Conservation (phyloP, 2,113 vertebrate species). For the Psittacara wagleri region DNA sequence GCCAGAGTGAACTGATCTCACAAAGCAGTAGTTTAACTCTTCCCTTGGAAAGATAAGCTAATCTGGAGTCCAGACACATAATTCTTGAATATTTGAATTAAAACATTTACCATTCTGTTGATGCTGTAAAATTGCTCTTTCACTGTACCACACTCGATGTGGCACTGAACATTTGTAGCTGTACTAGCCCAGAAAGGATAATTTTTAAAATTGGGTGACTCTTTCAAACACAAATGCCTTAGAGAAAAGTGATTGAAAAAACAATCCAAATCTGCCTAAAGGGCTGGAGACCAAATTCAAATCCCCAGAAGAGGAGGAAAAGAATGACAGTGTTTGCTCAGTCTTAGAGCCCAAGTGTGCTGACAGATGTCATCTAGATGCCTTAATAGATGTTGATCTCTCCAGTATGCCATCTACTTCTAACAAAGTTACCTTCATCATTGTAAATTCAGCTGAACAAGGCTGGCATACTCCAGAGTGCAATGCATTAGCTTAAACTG, state of each 20-base stretch:
- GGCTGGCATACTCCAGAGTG: neutral
- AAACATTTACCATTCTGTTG: neutral
- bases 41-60: neutral
- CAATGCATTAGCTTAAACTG: neutral
- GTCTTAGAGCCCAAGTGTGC: neutral
- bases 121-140: neutral
- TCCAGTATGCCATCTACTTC: neutral
- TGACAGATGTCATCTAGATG: neutral
- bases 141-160: neutral
- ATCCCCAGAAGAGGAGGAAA: neutral
- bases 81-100: neutral
- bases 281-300: neutral
- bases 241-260: neutral
- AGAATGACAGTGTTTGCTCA: neutral
- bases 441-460: neutral
- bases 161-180: neutral
- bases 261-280: neutral
- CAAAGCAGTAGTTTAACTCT: constrained; percentile 39
- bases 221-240: neutral
- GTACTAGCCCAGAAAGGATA: neutral
- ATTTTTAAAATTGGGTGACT: neutral
- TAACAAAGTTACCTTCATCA: neutral
- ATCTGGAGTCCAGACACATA: neutral
- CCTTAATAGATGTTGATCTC: neutral
- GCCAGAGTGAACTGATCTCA: neutral